Base-by-base conservation (phyloP, 2,113 vertebrate genomes). In the Oncorhynchus nerka region DNA sequence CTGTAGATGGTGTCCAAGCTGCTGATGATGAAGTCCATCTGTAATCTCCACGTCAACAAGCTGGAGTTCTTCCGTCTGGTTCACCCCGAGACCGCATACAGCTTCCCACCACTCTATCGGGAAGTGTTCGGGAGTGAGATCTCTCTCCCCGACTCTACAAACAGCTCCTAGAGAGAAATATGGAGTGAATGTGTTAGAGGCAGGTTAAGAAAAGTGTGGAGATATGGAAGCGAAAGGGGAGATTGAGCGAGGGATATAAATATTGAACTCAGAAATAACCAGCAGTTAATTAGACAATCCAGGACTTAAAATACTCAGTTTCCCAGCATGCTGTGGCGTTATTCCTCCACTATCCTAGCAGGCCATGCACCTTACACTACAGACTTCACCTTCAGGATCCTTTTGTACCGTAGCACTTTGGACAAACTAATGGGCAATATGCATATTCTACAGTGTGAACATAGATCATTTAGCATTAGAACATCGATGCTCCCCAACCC, bases 11-110 rank as follows among this genome's bases (percentile, higher is more conserved):
- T 96, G 83, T 95, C 96, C 83, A 97, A 95, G 85, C 89, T 97
- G 73, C 95, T 95, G 57, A 67, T 92, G 84, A 95, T 97, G 95
- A 97, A 96, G 87, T 96, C 95, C 1, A 97, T 97, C 83, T 96
- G 95, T 83, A 95, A 95, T 86, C 95, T 97, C 78, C 96, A 97
- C 85, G 89, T 95, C 71, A 96, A 97, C 76, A 97, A 97, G 89
- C 91, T 97, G 81, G 95, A 96, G 84, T 96, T 97, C 89, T 97
- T 97, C 92, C 95, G 93, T 16, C 88, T 97, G 80, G 87, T 97
- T 76, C 95, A 97, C 82, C 95, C 96, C 0, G 95, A 97, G 83
- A 97, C 94, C 0, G 95, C 94, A 75, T 93, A 92, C 92, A 94
- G 88, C 89, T 97, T 97, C 78, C 96, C 96, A 0, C 96, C 96